Evolutionary conservation across 2,113 vertebrate genomes (phyloP).

Genomic region (Carassius carassius): DNA sequence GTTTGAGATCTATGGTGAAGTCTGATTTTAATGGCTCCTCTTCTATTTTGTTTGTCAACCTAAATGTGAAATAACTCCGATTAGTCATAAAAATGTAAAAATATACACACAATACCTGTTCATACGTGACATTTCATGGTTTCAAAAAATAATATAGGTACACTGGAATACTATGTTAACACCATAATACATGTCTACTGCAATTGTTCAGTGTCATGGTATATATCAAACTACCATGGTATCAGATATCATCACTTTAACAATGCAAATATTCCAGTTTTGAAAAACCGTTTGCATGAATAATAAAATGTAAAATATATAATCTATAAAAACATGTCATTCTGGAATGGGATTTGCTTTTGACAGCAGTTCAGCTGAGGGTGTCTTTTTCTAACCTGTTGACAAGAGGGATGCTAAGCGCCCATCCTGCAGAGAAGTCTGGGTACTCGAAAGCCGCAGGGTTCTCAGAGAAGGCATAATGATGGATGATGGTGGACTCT

Average conservation of each 20-base stretch:
- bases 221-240: background rate
- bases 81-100: background rate
- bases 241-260: background rate
- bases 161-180: background rate
- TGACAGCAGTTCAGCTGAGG: background rate
- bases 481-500: constrained; percentile 97
- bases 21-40: constrained; percentile 90
- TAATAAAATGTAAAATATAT: background rate
- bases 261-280: background rate
- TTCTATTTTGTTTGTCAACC: constrained; percentile 86
- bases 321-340: background rate
- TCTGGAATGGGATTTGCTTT: background rate
- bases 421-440: constrained; percentile 94
- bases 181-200: background rate
- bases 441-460: constrained; percentile 91
- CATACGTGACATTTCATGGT: background rate
- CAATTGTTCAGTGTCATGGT: background rate
- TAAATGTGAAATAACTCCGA: constrained; percentile 63
- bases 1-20: constrained; percentile 97
- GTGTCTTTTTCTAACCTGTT: constrained; percentile 80
- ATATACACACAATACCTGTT: background rate
- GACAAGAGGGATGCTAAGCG: constrained; percentile 86
- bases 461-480: constrained; percentile 97
- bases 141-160: background rate
- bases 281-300: background rate